Evolutionary conservation across 2,888 invertebrate species (phyloP), one percentile per base, ranked within the genome.

Genomic region (Diaperis boleti): DNA sequence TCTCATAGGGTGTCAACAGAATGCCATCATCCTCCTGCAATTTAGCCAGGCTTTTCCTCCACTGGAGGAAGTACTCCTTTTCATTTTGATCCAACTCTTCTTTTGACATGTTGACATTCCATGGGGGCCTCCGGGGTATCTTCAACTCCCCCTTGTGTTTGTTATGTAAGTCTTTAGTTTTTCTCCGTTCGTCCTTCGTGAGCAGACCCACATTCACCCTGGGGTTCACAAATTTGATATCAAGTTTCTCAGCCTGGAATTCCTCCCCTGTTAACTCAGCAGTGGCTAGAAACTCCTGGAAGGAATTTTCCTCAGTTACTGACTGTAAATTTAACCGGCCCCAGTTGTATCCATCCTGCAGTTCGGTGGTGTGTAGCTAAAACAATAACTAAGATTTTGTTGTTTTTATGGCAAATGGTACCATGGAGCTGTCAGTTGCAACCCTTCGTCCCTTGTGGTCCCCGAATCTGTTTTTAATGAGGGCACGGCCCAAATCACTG

Each of bases 261-360:
- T 98, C 96, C 0, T 93, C 92, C 31, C 95, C 94, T 0, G 98
- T 97, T 60, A 99, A 82, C 81, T 97, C 92, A 0, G 98, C 98
- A 0, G 95, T 98, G 0, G 95, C 91, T 2, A 99, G 83, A 79
- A 99, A 98, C 76, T 98, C 98, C 83, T 98, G 95, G 64, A 98
- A 89, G 0, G 95, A 94, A n/a, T 92, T 94, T 79, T 97, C 95
- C 72, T 98, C 97, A 0, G 97, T 98, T 0, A 97, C 92, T 0
- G 97, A 97, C 74, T 92, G 91, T 0, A 96, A 85, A 82, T 96
- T 96, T 1, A 96, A 83, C 5, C 94, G 86, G 29, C 92, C 93
- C 95, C 95, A 96, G 63, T 96, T 94, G 72, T 91, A 94, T 2
- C 95, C 96, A 83, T 96, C 96, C 70, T 92, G 88, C 1, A 96